These are phyloP conservation scores for Lophius americanus DNA, from an alignment of 2,797 vertebrate species.

Conservation along the genomic window DNA sequence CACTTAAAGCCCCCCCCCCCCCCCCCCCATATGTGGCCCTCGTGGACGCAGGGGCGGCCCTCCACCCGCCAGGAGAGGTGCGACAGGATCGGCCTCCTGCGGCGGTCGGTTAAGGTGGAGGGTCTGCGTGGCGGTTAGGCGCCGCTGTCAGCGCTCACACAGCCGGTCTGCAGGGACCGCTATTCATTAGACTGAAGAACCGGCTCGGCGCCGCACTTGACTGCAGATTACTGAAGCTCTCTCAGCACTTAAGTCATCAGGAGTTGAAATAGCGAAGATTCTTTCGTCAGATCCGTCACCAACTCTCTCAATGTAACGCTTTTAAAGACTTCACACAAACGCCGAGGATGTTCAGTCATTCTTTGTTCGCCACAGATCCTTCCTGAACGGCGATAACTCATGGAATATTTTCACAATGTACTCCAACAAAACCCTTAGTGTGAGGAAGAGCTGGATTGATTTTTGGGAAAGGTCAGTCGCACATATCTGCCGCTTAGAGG, in stretches of 20 bases:
- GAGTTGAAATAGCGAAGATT: constrained; percentile 6
- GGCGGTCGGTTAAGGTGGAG: constrained; percentile 31
- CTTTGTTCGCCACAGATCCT: too few species aligned
- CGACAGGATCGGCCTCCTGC: constrained; percentile 49
- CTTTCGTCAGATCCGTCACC: too few species aligned
- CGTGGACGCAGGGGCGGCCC: neutral
- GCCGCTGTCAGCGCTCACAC: constrained; percentile 49
- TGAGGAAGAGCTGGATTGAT: too few species aligned
- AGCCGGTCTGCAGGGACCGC: constrained; percentile 19
- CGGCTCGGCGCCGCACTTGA: constrained; percentile 21
- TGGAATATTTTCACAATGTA: too few species aligned
- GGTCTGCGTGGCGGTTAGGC: constrained; percentile 31
- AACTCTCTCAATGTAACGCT: neutral
- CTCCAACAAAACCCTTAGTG: too few species aligned
- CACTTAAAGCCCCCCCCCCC: constrained; percentile 23
- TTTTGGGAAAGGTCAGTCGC: too few species aligned
- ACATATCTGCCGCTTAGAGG: too few species aligned
- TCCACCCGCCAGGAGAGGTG: constrained; percentile 8
- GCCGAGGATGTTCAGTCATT: too few species aligned
- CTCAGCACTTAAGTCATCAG: constrained; percentile 15
- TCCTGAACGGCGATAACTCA: too few species aligned
- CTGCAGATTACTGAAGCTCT: constrained; percentile 32
- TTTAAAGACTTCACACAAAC: neutral
- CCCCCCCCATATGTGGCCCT: constrained; percentile 12
- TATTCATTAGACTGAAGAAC: constrained; percentile 42